Evolutionary conservation across 2,888 invertebrate species (phyloP).

Genomic region (Pyrocoelia pectoralis): DNA sequence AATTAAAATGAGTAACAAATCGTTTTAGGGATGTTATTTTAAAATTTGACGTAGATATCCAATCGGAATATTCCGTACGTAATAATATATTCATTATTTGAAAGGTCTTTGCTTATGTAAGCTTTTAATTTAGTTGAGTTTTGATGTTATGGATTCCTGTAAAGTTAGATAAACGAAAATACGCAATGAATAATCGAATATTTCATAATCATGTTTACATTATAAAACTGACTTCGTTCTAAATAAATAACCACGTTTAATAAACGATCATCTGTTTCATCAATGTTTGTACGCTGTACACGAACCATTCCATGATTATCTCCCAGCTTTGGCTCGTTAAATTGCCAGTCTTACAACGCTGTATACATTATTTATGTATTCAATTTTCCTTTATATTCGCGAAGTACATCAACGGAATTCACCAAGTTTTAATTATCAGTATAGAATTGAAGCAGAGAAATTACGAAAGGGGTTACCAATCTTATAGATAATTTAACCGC

Average conservation of each 20-base stretch:
- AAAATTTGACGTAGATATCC: neutral
- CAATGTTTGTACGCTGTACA: slow-evolving; percentile 34
- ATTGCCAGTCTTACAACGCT: slow-evolving; percentile 33
- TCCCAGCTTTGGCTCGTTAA: slow-evolving; percentile 29
- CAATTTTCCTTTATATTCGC: slow-evolving; percentile 52
- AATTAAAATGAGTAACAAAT: slow-evolving; percentile 6
- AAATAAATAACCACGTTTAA: slow-evolving; percentile 36
- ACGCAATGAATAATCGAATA: slow-evolving; percentile 34
- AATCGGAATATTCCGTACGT: neutral
- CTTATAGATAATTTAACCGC: neutral
- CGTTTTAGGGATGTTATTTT: neutral
- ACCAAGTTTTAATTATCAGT: slow-evolving; percentile 47
- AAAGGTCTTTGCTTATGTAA: slow-evolving; percentile 9
- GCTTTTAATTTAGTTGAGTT: slow-evolving; percentile 13
- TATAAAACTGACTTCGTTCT: slow-evolving; percentile 34
- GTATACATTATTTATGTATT: slow-evolving; percentile 53
- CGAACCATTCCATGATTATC: slow-evolving; percentile 30
- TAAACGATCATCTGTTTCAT: slow-evolving; percentile 36
- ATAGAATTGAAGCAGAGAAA: slow-evolving; percentile 35
- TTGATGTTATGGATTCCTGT: slow-evolving; percentile 19
- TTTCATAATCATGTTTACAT: slow-evolving; percentile 36
- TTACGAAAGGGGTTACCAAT: slow-evolving; percentile 25
- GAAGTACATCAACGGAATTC: slow-evolving; percentile 46
- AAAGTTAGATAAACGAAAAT: slow-evolving; percentile 30
- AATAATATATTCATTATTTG: slow-evolving; percentile 4